Evolutionary conservation across 2,888 invertebrate genomes (phyloP).

Genomic region (Ormyrus thymus): DNA sequence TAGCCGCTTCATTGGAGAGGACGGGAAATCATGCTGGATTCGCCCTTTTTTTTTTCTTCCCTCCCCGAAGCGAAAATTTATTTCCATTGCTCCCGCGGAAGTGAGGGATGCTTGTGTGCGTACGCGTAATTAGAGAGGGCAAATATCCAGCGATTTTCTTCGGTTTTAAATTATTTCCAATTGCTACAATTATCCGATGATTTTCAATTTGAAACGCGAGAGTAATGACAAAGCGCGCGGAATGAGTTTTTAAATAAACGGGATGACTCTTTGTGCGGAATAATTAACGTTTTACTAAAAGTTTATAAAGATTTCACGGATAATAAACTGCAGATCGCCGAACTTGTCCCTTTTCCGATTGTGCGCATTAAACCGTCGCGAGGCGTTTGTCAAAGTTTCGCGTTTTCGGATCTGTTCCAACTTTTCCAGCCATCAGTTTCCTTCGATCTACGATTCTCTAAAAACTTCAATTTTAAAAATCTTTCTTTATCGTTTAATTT

Average conservation of each 20-base stretch:
- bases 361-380: slow-evolving; percentile 42
- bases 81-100: too few species aligned
- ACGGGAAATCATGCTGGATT: background rate
- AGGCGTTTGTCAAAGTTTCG: slow-evolving; percentile 60
- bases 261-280: too few species aligned
- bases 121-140: too few species aligned
- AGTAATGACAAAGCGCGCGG: too few species aligned
- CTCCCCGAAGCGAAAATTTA: too few species aligned
- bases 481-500: slow-evolving; percentile 22
- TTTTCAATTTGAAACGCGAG: too few species aligned
- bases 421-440: slow-evolving; percentile 35
- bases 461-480: slow-evolving; percentile 32
- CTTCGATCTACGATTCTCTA: background rate
- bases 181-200: too few species aligned
- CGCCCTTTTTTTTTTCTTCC: too few species aligned
- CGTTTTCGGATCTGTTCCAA: slow-evolving; percentile 41
- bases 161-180: too few species aligned
- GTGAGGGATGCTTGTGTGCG: too few species aligned
- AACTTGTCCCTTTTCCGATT: background rate
- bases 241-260: too few species aligned
- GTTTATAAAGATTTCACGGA: background rate
- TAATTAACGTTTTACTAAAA: background rate
- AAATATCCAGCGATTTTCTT: too few species aligned
- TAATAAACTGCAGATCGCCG: slow-evolving; percentile 8
- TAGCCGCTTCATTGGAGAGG: background rate